phyloP scores from a whole-genome alignment of 2,888 invertebrate species.

The Agapetus fuscipes region DNA sequence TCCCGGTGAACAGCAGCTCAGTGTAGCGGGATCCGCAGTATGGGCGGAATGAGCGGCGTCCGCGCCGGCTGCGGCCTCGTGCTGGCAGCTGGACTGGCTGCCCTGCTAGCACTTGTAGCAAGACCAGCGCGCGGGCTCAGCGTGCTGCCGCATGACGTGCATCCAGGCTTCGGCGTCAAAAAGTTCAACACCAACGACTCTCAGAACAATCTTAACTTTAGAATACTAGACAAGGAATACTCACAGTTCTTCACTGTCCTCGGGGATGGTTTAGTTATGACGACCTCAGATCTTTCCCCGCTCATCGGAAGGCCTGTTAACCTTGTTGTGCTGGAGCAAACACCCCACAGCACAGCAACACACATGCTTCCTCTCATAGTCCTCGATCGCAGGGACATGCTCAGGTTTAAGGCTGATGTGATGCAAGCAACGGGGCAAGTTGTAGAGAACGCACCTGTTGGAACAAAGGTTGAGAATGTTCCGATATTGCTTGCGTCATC shows the following conservation, averaged over 20 bases:
- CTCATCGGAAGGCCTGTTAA: conserved; percentile 73
- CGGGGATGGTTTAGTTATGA: conserved; percentile 83
- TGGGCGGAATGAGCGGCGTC: conserved; percentile 6
- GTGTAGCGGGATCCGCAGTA: conserved; percentile 9
- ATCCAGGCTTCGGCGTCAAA: conserved; percentile 81
- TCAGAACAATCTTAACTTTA: conserved; percentile 49
- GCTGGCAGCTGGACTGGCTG: conserved; percentile 32
- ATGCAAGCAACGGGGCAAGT: conserved; percentile 59
- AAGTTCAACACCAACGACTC: conserved; percentile 56
- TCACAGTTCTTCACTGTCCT: conserved; percentile 81
- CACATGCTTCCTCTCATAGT: conserved; percentile 76
- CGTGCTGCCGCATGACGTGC: conserved; percentile 80
- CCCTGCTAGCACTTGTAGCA: conserved; percentile 21
- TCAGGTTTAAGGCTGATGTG: conserved; percentile 61
- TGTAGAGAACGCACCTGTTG: conserved; percentile 64
- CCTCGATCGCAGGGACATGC: conserved; percentile 71
- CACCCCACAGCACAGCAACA: conserved; percentile 67
- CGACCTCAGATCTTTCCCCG: conserved; percentile 75
- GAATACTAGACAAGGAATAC: conserved; percentile 67
- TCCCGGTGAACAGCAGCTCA: conserved; percentile 9
- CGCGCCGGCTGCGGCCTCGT: conserved; percentile 24
- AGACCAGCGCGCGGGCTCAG: conserved; percentile 38
- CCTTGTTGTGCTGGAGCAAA: conserved; percentile 71
- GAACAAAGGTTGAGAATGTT: conserved; percentile 61
- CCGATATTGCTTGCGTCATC: conserved; percentile 64